Evolutionary conservation across 2,113 vertebrate species (phyloP).

Genomic region (Euleptes europaea): DNA sequence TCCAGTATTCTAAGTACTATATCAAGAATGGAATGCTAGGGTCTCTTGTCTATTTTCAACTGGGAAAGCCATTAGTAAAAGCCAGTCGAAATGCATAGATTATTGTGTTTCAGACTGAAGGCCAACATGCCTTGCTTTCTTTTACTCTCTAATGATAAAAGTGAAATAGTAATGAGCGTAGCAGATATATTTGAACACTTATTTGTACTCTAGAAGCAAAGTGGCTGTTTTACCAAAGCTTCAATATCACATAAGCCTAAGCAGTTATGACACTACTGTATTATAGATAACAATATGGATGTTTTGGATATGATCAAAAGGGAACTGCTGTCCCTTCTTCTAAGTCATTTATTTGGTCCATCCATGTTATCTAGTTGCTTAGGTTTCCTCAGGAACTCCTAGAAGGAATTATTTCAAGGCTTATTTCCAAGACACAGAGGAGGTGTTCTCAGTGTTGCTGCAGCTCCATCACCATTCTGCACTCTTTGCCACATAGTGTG

Average conservation of each 20-base stretch:
- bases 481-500: too few relatives aligned
- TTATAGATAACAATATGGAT: rapidly evolving
- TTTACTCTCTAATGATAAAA: not conserved
- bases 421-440: too few relatives aligned
- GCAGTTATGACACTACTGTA: rapidly evolving
- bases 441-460: too few relatives aligned
- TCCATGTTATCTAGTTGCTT: too few relatives aligned
- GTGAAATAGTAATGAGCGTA: not conserved
- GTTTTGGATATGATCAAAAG: not conserved
- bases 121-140: not conserved
- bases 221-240: not conserved
- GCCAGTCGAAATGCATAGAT: not conserved
- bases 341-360: not conserved
- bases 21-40: rapidly evolving
- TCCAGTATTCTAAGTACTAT: rapidly evolving
- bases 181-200: not conserved
- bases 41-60: not conserved
- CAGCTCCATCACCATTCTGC: too few relatives aligned
- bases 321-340: rapidly evolving
- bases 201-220: not conserved
- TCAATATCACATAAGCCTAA: not conserved
- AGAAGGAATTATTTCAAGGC: too few relatives aligned
- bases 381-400: too few relatives aligned
- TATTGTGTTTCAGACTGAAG: not conserved
- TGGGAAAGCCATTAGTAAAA: not conserved